Evolutionary conservation across 2,797 vertebrate species (phyloP), one percentile per base, ranked within the genome.

Genomic region (Vespertilio murinus): DNA sequence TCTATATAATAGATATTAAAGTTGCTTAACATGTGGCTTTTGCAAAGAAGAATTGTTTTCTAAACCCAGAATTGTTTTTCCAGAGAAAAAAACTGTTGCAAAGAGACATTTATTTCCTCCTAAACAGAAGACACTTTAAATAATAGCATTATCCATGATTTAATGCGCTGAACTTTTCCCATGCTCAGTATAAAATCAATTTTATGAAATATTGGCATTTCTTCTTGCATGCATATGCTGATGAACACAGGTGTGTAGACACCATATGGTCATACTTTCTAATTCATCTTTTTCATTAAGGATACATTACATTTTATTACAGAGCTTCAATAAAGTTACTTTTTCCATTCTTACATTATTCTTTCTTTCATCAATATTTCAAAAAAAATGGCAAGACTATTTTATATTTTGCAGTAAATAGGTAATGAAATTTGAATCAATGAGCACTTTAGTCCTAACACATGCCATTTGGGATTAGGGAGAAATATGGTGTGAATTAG

Each of bases 371-470:
- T 82, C 38, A 85, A 35, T 92, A 71, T 95, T 94, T 94, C 33
- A 81, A 87, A 92, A 86, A 93, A 13, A 90, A 94, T 70, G 33
- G 14, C 56, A 82, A 78, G 25, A 69, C 30, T 91, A 5, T 89
- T 91, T 94, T 92, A 18, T 74, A 33, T 70, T 93, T 81, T 0
- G 0, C 64, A 82, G 45, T 85, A 88, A 95, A 90, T 35, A 90
- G 69, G 64, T 74, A 92, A 93, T 96, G 49, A 85, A 88, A 96
- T 87, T 93, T 82, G 85, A 91, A 85, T 94, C 89, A 95, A 89
- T 95, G 94, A 89, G 42, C 83, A 96, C 42, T 92, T 88, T 74
- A 67, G 20, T 79, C 33, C 67, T 59, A 65, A 64, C 33, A 74
- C 28, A 74, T n/a, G 56, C 22, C 16, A 3, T 59, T 85, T 93